Evolutionary conservation across 1,140 invertebrate species (phyloP), one percentile per base, ranked within the genome.

Genomic region (Paracyclopina nana): DNA sequence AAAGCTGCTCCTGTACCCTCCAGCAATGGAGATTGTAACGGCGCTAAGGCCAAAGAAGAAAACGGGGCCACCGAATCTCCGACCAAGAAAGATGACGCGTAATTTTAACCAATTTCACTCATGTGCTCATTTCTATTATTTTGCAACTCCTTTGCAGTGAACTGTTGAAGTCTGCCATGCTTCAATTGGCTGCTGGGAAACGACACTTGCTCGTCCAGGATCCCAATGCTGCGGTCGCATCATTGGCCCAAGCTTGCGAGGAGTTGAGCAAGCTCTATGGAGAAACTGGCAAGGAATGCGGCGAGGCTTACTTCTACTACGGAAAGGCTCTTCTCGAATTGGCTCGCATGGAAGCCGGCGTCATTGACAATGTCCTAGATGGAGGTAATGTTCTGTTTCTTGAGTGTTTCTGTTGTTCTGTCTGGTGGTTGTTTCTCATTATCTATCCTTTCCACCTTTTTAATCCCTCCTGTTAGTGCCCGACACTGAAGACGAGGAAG

Each of bases 291-390:
- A 72, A 78, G 55, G 77, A 87, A 60, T 79, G 79, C 62, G 84
- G 74, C 11, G 83, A 87, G 44, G 77, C 79, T 9, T 88, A 88
- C 63, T 75, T 82, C 53, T 68, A 70, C 42, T 80, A 79, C 62
- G 82, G 83, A 0, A 77, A 78, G 60, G 75, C 85, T 3, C 65
- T 92, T 4, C 66, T 91, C 16, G 81, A 82, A 52, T 60, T 87
- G 28, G 76, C 80, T 0, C 69, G 85, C 57, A 74, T 79, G 57
- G 84, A 92, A 60, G 73, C 70, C 57, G 79, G 76, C 28, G 78
- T 87, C 1, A 64, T 88, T 4, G 83, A 80, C 4, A 75, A 77
- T 59, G 76, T 72, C 34, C 65, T 82, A 25, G 72, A 77, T 30
- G 58, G 58, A 51, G 58, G 57, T 58, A 54, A 50, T 46, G 40